Evolutionary conservation across 2,797 vertebrate species (phyloP), one percentile per base, ranked within the genome.

Genomic region (Neostethus bicornis): DNA sequence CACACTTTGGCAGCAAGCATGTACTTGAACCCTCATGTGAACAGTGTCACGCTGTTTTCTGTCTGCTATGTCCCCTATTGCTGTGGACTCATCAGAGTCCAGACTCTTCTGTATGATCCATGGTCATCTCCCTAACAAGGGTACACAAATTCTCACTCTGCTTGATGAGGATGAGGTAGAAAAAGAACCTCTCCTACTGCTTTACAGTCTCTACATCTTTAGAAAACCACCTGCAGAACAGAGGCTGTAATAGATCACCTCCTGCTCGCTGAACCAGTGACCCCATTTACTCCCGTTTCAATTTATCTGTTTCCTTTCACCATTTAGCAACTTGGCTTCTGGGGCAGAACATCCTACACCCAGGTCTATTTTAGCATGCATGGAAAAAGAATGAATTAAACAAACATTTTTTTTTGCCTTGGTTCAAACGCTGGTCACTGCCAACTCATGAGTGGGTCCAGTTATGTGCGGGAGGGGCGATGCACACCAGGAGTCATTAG

Each of bases 401-500:
- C 31, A 49, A 45, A n/a, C n/a, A n/a, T n/a, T n/a, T n/a, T n/a
- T 7, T 29, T 60, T 42, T 44, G 26, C 39, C 19, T 26, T 1
- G 0, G 52, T 38, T 61, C 41, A 12, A 7, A 42, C 28, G 13
- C n/a, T 7, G 4, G 7, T 46, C 23, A 46, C 54, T 10, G 25
- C 25, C 48, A 58, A 61, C 52, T 50, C 16, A n/a, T n/a, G n/a
- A n/a, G n/a, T n/a, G n/a, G n/a, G n/a, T n/a, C n/a, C n/a, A n/a
- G n/a, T n/a, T n/a, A n/a, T n/a, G n/a, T n/a, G n/a, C n/a, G 69
- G 49, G 53, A 63, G 51, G 61, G 37, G 46, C 62, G 26, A 52
- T 50, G 53, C 53, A 65, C 52, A 69, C 34, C 34, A 19, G 21
- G 59, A 66, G 66, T 70, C 54, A 58, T 71, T 54, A 62, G 31